Base-by-base conservation (phyloP, 2,113 vertebrate species). In the Sturnira hondurensis region DNA sequence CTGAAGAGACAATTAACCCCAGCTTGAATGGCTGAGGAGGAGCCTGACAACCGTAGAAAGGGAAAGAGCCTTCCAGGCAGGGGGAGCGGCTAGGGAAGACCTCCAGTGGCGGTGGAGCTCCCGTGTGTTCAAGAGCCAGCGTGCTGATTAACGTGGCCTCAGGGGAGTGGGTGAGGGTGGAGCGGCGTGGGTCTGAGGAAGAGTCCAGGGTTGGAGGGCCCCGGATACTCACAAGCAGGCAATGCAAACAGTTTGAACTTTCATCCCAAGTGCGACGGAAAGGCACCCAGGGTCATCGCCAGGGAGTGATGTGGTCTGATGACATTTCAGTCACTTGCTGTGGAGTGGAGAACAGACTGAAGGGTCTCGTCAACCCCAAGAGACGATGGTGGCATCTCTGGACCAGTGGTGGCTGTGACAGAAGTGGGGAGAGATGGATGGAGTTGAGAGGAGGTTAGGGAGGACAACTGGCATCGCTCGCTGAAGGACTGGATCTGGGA, bases 111-210 rank as follows among this genome's bases (percentile, higher is more conserved):
- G 45, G 45, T 26, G 24, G 36, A 78, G 10, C 6, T 1, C 19
- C 24, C 2, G 6, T 4, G 8, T 4, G 24, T 28, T 41, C 65
- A 33, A 52, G 47, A 22, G 31, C 4, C 82, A 61, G 52, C 1
- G 13, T 3, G 0, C 50, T 54, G 20, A 70, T 17, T 28, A 38
- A 26, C 1, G 15, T 1, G 6, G 10, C 31, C 41, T 0, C 26
- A 28, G 9, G 11, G 5, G 7, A 43, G 5, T 7, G 19, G n/a
- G 7, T 33, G 14, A 47, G 10, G 24, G 80, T 28, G 43, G 10
- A 61, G 8, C 4, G 28, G 41, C 28, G 9, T 22, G 38, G 31
- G 13, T 36, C 33, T 83, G 41, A 50, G 70, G 43, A 80, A 22
- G 6, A 20, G 2, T 50, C 41, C 16, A 56, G 1, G 7, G 4